Evolutionary conservation across 2,888 invertebrate species (phyloP).

Genomic region (Lochmaea crataegi): DNA sequence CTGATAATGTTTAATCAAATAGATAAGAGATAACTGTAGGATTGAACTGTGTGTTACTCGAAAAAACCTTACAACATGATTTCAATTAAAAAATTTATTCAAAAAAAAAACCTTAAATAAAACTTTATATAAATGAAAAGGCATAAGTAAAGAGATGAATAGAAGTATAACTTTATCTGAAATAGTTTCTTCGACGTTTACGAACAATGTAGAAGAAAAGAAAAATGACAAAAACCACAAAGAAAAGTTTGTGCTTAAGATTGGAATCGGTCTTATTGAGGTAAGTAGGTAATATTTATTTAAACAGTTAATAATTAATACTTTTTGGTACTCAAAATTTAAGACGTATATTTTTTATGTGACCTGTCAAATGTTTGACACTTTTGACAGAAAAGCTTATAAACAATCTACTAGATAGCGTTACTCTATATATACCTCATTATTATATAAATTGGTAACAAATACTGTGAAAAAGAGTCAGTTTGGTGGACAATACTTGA

Average conservation of each 20-base stretch:
- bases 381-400: background rate
- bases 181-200: constrained; percentile 42
- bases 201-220: constrained; percentile 29
- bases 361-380: background rate
- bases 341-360: background rate
- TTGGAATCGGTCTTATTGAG: constrained; percentile 48
- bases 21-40: constrained; percentile 28
- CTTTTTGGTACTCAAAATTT: background rate
- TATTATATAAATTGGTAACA: background rate
- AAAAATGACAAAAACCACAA: constrained; percentile 28
- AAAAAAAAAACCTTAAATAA: background rate
- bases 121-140: constrained; percentile 10
- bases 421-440: background rate
- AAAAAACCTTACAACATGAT: background rate
- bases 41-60: background rate
- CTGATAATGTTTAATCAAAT: constrained; percentile 28
- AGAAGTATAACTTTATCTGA: constrained; percentile 38
- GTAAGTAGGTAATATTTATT: constrained; percentile 39
- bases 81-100: too few species aligned
- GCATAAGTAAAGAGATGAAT: constrained; percentile 35
- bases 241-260: constrained; percentile 42
- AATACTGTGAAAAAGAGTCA: background rate
- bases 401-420: background rate
- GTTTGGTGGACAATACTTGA: too few species aligned
- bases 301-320: background rate